Base-by-base conservation (phyloP, 1,140 invertebrate genomes). In the Druon quercuslanigerum region DNA sequence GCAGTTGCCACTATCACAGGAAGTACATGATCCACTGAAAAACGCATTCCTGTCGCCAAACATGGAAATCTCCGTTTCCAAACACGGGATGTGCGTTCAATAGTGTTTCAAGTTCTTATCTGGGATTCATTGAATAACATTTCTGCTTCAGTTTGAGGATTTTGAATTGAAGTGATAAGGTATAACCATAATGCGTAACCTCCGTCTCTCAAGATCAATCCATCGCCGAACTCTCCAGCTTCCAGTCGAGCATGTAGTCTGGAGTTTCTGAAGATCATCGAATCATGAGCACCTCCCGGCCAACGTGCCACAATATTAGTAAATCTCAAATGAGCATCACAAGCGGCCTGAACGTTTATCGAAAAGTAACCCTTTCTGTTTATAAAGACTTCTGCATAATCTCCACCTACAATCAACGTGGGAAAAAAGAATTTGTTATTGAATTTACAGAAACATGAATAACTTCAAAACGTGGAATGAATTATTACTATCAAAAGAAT, bases 331-430 rank as follows among this genome's bases (percentile, higher is more conserved):
- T 88, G 71, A 8, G 83, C 75, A 86, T 90, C 82, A 75, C 86
- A 87, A 8, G 92, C 83, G 20, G 79, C 83, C 87, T 92, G 90
- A 0, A 91, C 87, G 85, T 92, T 92, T 7, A 90, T 75, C 12
- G 89, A 90, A 81, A 90, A 91, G 56, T 82, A 90, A 0, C 84
- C 85, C 82, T 73, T 51, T 19, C 3, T 25, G 25, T 25, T n/a
- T n/a, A n/a, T n/a, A n/a, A n/a, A 25, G 25, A 25, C 25, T 25
- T 25, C 25, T 3, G 25, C 25, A 25, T 25, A 1, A n/a, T 71
- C 33, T 40, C 72, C 17, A 78, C 78, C 78, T 25, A 25, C 25
- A 25, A 25, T 25, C 25, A 25, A 25, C 25, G 25, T 1, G 1
- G 25, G 25, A 25, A 25, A 25, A 25, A 3, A 25, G 25, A 25